Evolutionary conservation across 2,888 invertebrate genomes (phyloP).

Genomic region (Eupithecia inturbata): DNA sequence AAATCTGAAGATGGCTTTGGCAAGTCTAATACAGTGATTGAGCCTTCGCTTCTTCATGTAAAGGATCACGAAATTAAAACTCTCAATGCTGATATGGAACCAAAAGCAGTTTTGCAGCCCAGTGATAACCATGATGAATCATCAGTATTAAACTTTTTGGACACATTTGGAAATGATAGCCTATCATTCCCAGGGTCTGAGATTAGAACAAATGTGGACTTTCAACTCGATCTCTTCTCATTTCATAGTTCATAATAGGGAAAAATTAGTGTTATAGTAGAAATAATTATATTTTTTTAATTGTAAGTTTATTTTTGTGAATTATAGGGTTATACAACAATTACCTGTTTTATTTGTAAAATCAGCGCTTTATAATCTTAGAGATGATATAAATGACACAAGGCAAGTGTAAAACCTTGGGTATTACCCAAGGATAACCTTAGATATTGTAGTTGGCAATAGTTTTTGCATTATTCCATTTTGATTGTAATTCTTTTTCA

Average conservation of each 20-base stretch:
- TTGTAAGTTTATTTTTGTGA: slow-evolving; percentile 48
- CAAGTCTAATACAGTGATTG: slow-evolving; percentile 63
- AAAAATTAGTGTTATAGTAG: slow-evolving; percentile 42
- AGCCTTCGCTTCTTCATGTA: slow-evolving; percentile 65
- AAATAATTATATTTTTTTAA: slow-evolving; percentile 43
- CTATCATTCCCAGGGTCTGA: slow-evolving; percentile 73
- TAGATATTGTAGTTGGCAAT: no score
- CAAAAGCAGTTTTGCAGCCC: slow-evolving; percentile 37
- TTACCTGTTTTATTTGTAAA: slow-evolving; percentile 35
- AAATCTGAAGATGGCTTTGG: slow-evolving; percentile 65
- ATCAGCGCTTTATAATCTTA: not conserved
- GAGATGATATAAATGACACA: slow-evolving; percentile 1
- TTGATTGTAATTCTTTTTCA: not conserved
- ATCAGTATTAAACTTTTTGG: slow-evolving; percentile 76
- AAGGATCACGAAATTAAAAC: slow-evolving; percentile 52
- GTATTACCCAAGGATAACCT: no score
- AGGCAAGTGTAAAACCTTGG: not conserved
- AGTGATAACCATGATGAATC: slow-evolving; percentile 59
- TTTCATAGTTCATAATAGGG: slow-evolving; percentile 65
- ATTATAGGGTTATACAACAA: slow-evolving; percentile 48
- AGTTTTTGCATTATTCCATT: not conserved
- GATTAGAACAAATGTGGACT: slow-evolving; percentile 74
- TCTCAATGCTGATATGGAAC: slow-evolving; percentile 43
- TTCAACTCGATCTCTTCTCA: slow-evolving; percentile 76
- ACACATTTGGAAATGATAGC: slow-evolving; percentile 70